Evolutionary conservation across 2,888 invertebrate species (phyloP), one percentile per base, ranked within the genome.

Genomic region (Hypsopygia costalis): DNA sequence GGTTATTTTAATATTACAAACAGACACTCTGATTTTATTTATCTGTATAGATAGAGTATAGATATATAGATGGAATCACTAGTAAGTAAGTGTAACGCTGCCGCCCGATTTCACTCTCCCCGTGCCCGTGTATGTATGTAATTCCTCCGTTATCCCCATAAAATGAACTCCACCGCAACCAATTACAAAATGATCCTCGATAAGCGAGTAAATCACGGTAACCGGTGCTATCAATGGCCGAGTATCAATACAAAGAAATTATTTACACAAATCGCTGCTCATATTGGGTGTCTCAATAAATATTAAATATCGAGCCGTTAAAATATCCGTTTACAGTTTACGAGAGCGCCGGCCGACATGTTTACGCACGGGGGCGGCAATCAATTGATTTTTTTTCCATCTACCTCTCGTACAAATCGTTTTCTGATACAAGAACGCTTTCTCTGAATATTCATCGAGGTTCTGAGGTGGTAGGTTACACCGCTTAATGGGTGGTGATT

Each of bases 311-410:
- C 85, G 83, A 77, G 65, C 80, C 74, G 69, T 78, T 83, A 86
- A 80, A 86, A 85, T 88, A 88, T 88, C 88, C 75, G 53, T 79
- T 88, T 88, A 88, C 88, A 86, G 61, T 88, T 88, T 88, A 88
- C 74, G 88, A 87, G 87, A 76, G 74, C 86, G 77, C 49, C 44
- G 54, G 31, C 62, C 62, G 85, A 85, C 87, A 86, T 82, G 64
- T 87, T 88, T 87, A 88, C 87, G 86, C 69, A 74, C 70, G 67
- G 66, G 67, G 75, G 68, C 64, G 75, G 77, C 74, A 67, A 85
- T 87, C 79, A 81, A 82, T 86, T 81, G 58, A 47, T 53, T 76
- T 81, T 77, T 82, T 83, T 80, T 67, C 31, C 20, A 30, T 28
- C 29, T 33, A 16, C 32, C 40, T 39, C 41, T 47, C 41, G 35